Base-by-base conservation (phyloP, 1,140 invertebrate genomes). In the Drusus annulatus region DNA sequence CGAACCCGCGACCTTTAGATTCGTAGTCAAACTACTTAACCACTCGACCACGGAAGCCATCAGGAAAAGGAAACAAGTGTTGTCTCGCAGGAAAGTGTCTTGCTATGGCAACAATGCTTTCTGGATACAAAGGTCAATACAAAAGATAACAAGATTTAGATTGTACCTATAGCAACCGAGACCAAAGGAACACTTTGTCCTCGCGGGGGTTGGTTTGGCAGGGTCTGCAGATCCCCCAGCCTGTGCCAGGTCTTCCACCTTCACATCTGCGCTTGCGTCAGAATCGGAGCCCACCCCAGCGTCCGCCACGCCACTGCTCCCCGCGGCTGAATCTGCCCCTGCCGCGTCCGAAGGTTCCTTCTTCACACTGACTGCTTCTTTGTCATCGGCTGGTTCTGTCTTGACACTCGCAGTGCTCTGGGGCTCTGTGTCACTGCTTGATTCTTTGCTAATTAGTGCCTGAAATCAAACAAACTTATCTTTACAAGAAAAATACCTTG, bases 161-260 rank as follows among this genome's bases (percentile, higher is more conserved):
- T 60, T 25, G 23, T 31, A 75, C 71, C 71, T 56, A 31, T 75
- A 75, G 19, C 71, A 75, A 15, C 58, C 7, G 2, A 60, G 21
- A 51, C 75, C 75, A 65, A 58, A 77, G 31, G 56, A 62, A 31
- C 75, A 77, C 21, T 51, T 63, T 2, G 58, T 62, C 50, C 75
- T 63, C 3, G 16, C n/a, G 1, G 58, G 19, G 16, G 60, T 36
- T 50, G 58, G 36, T 19, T 17, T 21, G 3, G 74, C 31, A 13
- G 31, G 13, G 50, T 52, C 58, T 36, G 16, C 31, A 4, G 54
- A 51, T 16, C 56, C 54, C 16, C 31, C 31, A 6, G 65, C 31
- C 16, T n/a, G 8, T 21, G 62, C 62, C 8, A 17, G 56, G 56
- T 60, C 36, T 21, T 2, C 25, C 25, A 17, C 19, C 56, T 45